Base-by-base conservation (phyloP, 64 coral and sea anemone species). In the Exaiptasia diaphana region DNA sequence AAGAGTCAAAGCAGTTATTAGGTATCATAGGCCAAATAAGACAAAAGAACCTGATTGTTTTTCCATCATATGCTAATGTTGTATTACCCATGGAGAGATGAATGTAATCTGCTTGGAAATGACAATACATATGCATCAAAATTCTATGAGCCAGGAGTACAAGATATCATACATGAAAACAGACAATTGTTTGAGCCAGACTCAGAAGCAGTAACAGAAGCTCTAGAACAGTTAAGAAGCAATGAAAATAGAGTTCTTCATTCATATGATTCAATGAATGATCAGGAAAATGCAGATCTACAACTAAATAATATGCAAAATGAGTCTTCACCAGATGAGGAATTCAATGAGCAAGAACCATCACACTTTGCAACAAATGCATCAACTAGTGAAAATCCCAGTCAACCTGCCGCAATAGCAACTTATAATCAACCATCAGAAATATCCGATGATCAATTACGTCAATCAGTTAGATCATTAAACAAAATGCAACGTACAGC, bases 1-100 rank as follows among this genome's bases (percentile, higher is more conserved):
- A 77, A 90, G 76, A 75, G 69, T 90, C 45, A 82, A 74, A 82
- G 78, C 77, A 53, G 78, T 90, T 36, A 75, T 82, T 17, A 76
- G 79, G 57, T 90, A 76, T 68, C 62, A 90, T 64, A 83, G 39
- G 53, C 76, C 60, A 70, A 71, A 73, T 33, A 80, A 74, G 44
- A 46, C 54, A 80, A 81, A 81, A 38, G 68, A 89, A 45, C 60
- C 86, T 63, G 77, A 81, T 74, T 36, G 30, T 73, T 57, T 25
- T 85, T 85, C 44, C 82, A 85, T 17, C 70, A 85, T 37, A 38
- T 85, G 17, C 69, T 85, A 20, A 73, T 73, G 67, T 21, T 86
- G 35, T 86, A 86, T 57, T 38, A 77, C 40, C 74, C 74, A 77
- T 77, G 74, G 74, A 73, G 68, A 73, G 4, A 67, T 67, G 62